Percentiles rank a stretch among this genome's conserved stretches.
Evolutionary conservation across 2,797 vertebrate species (phyloP).

Genomic region (Syngnathus rostellatus): DNA sequence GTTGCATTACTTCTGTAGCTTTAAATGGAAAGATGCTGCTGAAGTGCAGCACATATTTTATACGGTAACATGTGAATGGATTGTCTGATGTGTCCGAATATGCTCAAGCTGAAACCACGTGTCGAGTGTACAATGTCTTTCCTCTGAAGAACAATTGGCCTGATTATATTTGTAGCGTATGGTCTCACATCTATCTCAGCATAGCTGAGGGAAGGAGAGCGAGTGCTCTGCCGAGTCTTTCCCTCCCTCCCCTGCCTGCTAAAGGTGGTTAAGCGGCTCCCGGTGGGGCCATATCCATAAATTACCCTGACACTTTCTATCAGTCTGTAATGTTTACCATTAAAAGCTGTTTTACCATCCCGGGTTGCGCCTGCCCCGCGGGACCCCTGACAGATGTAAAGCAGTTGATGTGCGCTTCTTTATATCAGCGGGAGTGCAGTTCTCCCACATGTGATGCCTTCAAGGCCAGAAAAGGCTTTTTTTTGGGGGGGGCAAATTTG

Average conservation of each 20-base stretch:
- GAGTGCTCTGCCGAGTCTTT: background rate
- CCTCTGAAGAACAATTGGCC: slow-evolving; percentile 55
- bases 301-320: slow-evolving; percentile 66
- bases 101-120: too few relatives aligned
- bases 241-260: slow-evolving; percentile 25
- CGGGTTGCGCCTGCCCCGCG: slow-evolving; percentile 66
- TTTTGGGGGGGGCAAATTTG: slow-evolving; percentile 88
- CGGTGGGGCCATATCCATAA: slow-evolving; percentile 57
- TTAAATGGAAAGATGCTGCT: background rate
- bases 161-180: slow-evolving; percentile 62
- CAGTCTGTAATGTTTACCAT: slow-evolving; percentile 83
- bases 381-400: slow-evolving; percentile 82
- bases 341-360: slow-evolving; percentile 78
- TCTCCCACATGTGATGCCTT: slow-evolving; percentile 77
- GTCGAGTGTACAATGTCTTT: background rate
- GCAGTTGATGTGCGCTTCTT: slow-evolving; percentile 48
- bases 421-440: slow-evolving; percentile 74
- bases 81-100: slow-evolving; percentile 34
- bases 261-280: slow-evolving; percentile 45
- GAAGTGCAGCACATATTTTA: background rate
- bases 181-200: slow-evolving; percentile 51
- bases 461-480: slow-evolving; percentile 81
- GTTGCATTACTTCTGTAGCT: background rate
- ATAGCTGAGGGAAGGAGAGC: slow-evolving; percentile 9
- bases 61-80: background rate